These are phyloP conservation scores for Stichodactyla helianthus DNA, from an alignment of 64 coral and sea anemone species.

Conservation along the genomic window DNA sequence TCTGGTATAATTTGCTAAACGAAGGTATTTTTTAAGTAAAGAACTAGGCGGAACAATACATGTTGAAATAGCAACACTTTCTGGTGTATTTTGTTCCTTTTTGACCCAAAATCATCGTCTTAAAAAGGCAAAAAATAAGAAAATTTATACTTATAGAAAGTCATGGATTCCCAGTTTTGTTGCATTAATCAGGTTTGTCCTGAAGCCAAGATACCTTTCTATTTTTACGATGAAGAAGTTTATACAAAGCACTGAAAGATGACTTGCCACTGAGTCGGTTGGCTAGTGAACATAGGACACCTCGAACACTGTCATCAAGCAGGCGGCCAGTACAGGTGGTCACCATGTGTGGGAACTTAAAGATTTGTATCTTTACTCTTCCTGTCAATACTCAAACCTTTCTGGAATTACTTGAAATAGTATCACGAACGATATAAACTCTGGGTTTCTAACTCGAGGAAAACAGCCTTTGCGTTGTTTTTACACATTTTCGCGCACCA, in stretches of 20 bases:
- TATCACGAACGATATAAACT: constrained; percentile 5
- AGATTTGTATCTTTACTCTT: neutral
- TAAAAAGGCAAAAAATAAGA: too few relatives aligned
- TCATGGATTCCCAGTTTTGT: too few relatives aligned
- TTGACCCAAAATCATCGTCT: too few relatives aligned
- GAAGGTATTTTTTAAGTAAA: too few relatives aligned
- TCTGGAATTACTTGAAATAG: neutral
- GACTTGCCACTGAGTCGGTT: neutral
- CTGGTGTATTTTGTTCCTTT: too few relatives aligned
- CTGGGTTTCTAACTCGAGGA: neutral
- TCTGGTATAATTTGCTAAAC: too few relatives aligned
- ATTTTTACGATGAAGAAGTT: neutral
- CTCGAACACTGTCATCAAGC: too few relatives aligned
- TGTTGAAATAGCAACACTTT: too few relatives aligned
- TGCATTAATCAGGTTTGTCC: neutral
- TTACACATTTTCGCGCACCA: neutral
- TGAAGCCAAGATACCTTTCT: too few relatives aligned
- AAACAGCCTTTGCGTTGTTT: neutral
- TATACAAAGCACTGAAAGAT: neutral
- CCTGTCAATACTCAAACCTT: neutral
- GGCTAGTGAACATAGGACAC: neutral
- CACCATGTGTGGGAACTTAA: neutral
- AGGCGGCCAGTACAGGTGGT: neutral
- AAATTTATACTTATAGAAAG: too few relatives aligned
- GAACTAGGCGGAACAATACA: too few relatives aligned